Evolutionary conservation across 2,888 invertebrate genomes (phyloP), one percentile per base, ranked within the genome.

Genomic region (Eurois occulta): DNA sequence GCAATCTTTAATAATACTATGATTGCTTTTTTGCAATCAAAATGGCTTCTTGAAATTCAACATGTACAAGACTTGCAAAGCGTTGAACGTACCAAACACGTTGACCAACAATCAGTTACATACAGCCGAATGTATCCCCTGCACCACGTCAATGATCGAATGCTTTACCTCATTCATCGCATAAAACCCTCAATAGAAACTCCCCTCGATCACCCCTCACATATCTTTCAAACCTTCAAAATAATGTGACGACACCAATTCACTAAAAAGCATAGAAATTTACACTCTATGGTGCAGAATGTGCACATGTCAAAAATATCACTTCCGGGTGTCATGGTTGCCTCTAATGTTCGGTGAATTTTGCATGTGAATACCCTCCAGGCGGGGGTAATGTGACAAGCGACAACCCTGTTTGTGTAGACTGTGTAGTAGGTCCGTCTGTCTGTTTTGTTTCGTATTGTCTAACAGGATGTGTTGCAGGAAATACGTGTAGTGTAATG

Each of bases 381-480:
- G 89, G 91, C 90, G 90, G 90, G 89, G 90, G 92, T 96, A 96
- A 96, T 96, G 93, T 96, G 96, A 96, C 96, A 96, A 92, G 95
- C 90, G 96, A 96, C 94, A 95, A 94, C 96, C 95, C 93, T 93
- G 89, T 86, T 87, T 65, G 65, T 65, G 65, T 65, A 41, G 65
- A 65, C n/a, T 88, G 89, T 90, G 87, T 91, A 88, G 84, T 86
- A 81, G 78, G 87, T 87, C 77, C 82, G 80, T 79, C 80, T 83
- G 88, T 87, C 87, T 89, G 87, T 79, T 87, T 88, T 83, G 85
- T 89, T 88, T 87, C 81, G 81, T 78, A 80, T 85, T 83, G 85
- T 76, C 83, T 32, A 86, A 72, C 86, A 84, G 84, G 84, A 86
- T 78, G 84, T 68, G 60, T 72, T 77, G 67, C 67, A 73, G 82